Evolutionary conservation across 2,113 vertebrate genomes (phyloP).

Genomic region (Toxotes jaculatrix): DNA sequence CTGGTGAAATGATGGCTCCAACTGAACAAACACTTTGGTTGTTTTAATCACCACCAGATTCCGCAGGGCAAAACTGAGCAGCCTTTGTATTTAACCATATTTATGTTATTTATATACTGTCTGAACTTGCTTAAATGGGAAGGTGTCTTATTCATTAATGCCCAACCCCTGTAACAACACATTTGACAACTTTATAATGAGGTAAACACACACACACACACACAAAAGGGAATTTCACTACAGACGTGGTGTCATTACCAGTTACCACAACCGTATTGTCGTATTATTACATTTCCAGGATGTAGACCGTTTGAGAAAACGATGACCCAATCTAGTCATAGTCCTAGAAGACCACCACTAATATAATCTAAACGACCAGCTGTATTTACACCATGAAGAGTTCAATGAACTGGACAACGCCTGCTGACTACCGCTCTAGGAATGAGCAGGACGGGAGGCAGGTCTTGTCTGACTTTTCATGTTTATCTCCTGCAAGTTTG

Average conservation of each 20-base stretch:
- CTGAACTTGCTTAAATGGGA: neutral
- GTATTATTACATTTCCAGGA: too few relatives aligned
- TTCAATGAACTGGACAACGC: conserved; percentile 44
- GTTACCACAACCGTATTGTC: neutral
- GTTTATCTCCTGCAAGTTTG: conserved; percentile 57
- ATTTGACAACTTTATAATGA: neutral
- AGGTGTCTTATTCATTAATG: neutral
- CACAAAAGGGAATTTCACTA: too few relatives aligned
- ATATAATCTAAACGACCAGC: neutral
- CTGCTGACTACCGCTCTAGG: conserved; percentile 62
- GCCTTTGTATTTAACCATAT: neutral
- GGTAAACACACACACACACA: too few relatives aligned
- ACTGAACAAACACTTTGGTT: neutral
- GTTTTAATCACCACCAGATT: neutral
- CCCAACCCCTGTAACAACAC: neutral
- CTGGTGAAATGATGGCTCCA: neutral
- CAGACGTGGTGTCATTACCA: neutral
- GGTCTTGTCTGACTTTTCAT: conserved; percentile 19
- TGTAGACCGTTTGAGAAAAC: too few relatives aligned
- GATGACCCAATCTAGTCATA: neutral
- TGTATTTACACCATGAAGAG: neutral
- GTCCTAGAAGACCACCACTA: neutral
- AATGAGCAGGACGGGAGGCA: conserved; percentile 56
- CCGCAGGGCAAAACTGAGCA: neutral
- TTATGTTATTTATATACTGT: neutral